Base-by-base conservation (phyloP, 2,113 vertebrate species). In the Cettia cetti region DNA sequence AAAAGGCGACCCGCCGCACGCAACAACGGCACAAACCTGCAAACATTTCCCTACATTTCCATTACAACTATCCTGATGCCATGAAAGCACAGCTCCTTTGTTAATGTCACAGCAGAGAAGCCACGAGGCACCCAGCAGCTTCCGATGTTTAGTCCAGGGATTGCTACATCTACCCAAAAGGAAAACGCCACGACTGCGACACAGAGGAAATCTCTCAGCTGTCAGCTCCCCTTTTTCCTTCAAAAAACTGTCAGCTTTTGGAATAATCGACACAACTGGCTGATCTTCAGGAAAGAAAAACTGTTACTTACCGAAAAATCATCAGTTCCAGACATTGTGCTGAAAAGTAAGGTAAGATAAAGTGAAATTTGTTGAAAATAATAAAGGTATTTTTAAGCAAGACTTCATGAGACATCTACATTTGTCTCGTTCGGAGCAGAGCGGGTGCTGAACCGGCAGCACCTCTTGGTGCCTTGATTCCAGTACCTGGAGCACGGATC, bases 231-330 rank as follows among this genome's bases (percentile, higher is more conserved):
- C 63, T 91, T 30, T 30, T 26, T 71, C 74, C 90, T 90, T 11
- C 13, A 54, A 33, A 79, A 78, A 75, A 56, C 35, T 5, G 13
- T 22, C 77, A 84, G 15, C 60, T 79, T 91, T 89, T 15, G 90
- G 87, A 82, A 47, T 13, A 60, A 94, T 63, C 59, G 44, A 91
- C 66, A 65, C 57, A 71, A 74, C 3, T 13, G 88, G 82, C 75
- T 56, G 77, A 87, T 63, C 91, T 92, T 92, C 93, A 81, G 93
- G 94, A 95, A 93, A 92, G 57, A 88, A 95, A 92, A 95, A 83
- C 89, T 65, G 80, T 82, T 84, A 97, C 97, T 97, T 90, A 98
- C 97, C 93, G 97, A 98, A 92, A 98, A 98, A 56, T 98, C 97
- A 94, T 98, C 97, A 81, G 95, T 90, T 93, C 97, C 97, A 96